Conservation (phyloP, 1,140 invertebrate species). For the Dolichoris vasculosae region DNA sequence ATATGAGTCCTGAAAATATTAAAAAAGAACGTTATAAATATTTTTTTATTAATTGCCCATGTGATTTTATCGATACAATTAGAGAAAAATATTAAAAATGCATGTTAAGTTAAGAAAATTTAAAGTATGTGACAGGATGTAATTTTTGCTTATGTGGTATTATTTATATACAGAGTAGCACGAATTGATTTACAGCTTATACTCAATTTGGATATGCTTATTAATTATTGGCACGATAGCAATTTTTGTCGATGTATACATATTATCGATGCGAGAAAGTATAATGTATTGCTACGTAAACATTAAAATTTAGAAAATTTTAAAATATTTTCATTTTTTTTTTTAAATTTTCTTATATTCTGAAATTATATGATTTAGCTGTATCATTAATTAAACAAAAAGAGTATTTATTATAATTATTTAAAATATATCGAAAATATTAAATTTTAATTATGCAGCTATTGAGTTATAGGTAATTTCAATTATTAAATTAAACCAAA, state of each 20-base stretch:
- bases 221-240: background rate
- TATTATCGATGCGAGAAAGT: background rate
- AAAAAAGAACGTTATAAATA: background rate
- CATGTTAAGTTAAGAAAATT: background rate
- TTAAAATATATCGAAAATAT: background rate
- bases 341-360: too few relatives aligned
- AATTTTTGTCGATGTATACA: background rate
- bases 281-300: background rate
- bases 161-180: background rate
- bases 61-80: background rate
- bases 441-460: background rate
- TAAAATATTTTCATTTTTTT: too few relatives aligned
- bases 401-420: background rate
- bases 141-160: background rate
- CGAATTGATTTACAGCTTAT: background rate
- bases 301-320: background rate
- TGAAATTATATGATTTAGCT: background rate
- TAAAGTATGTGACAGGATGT: background rate
- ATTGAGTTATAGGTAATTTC: background rate
- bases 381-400: background rate
- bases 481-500: background rate
- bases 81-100: background rate
- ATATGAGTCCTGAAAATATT: background rate
- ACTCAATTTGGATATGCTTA: background rate
- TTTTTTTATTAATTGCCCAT: background rate